Percentiles rank a stretch among this genome's conserved stretches.
Conservation (phyloP, 2,888 invertebrate genomes). For the Branchellion lobata region DNA sequence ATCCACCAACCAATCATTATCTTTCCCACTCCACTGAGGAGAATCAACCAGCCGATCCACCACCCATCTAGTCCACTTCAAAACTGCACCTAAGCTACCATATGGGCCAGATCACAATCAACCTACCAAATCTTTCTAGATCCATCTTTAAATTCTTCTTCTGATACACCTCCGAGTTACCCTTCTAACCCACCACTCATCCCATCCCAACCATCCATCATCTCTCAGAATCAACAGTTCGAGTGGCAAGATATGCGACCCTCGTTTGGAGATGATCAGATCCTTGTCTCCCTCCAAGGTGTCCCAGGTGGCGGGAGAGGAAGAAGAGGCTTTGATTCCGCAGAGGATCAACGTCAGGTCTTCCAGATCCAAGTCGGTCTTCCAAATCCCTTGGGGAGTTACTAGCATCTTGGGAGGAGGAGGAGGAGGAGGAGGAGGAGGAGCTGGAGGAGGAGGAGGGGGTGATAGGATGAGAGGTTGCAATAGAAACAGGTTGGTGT, state of each 20-base stretch:
- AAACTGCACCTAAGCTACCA: no score
- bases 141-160: no score
- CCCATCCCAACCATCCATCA: no score
- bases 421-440: background rate
- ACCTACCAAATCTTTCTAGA: no score
- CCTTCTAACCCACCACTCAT: no score
- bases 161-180: no score
- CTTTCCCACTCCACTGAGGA: no score
- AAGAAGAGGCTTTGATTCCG: constrained; percentile 30
- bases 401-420: background rate
- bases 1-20: no score
- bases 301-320: constrained; percentile 40
- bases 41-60: no score
- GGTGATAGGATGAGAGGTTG: background rate
- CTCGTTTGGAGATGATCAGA: constrained; percentile 41
- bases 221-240: constrained; percentile 32
- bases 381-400: constrained; percentile 28
- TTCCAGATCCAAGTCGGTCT: constrained; percentile 35
- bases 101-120: no score
- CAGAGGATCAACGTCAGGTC: constrained; percentile 17
- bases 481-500: background rate
- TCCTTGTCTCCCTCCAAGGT: constrained; percentile 41
- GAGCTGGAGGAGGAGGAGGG: background rate
- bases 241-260: constrained; percentile 44
- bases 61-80: no score